Evolutionary conservation across 2,113 vertebrate genomes (phyloP), one percentile per base, ranked within the genome.

Genomic region (Onychostruthus taczanowskii): DNA sequence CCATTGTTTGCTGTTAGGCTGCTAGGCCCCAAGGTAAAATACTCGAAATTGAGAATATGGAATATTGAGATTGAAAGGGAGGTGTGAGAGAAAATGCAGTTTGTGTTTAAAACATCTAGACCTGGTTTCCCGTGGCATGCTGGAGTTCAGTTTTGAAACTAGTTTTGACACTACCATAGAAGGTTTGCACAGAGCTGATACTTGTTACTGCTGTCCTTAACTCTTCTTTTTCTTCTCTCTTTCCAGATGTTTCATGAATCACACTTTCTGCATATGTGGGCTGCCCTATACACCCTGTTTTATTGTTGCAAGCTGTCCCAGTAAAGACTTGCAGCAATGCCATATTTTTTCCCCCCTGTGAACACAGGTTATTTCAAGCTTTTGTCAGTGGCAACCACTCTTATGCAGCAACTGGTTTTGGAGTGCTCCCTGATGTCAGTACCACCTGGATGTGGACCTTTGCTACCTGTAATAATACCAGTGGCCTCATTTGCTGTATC

Each of bases 221-320:
- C 68, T 69, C 39, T 87, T 89, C 20, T 1, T 33, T 74, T 39
- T 2, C 82, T 87, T 58, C 81, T 41, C 67, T 94, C 55, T 78
- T 92, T 93, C 46, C 97, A 98, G 98, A 99, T 97, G 99, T 99
- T 97, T 99, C 99, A 98, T 99, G 99, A 99, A 98, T 98, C 89
- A 96, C 79, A 56, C 90, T 96, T 97, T 91, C 82, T 96, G 93
- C 96, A 96, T 97, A 97, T 94, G 96, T 97, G 96, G 97, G 98
- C 96, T 97, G 97, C 97, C 96, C 96, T 98, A 97, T 97, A 97
- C 96, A 96, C 97, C 72, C 97, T 97, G 95, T 98, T 97, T 95
- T 98, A 97, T 98, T 98, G 98, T 97, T 98, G 98, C 98, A 97
- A 98, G 96, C 97, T 98, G 96, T 98, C 97, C 97, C 94, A 98